Conservation (phyloP, 2,797 vertebrate genomes). For the Microchirus variegatus region DNA sequence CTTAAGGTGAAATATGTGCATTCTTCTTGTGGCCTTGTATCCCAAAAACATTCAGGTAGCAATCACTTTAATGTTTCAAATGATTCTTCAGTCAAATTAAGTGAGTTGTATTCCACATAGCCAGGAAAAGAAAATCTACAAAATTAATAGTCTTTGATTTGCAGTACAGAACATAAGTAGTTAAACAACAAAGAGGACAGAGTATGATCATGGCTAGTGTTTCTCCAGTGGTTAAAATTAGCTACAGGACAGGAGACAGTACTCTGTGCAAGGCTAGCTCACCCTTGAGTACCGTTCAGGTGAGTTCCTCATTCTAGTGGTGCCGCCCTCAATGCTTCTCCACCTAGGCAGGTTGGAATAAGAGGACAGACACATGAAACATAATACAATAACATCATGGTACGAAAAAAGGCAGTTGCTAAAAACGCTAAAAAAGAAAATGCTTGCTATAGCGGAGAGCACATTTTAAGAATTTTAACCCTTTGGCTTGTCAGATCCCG, state of each 20-base stretch:
- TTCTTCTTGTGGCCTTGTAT: neutral
- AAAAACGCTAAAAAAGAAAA: constrained; percentile 42
- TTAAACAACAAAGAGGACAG: constrained; percentile 30
- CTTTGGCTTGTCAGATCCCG: constrained; percentile 63
- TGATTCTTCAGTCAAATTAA: constrained; percentile 38
- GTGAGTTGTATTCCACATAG: constrained; percentile 28
- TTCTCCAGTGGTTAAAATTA: constrained; percentile 66
- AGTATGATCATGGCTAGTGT: constrained; percentile 46
- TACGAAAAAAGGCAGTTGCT: constrained; percentile 65
- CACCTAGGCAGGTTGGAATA: constrained; percentile 87
- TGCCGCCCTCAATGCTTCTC: constrained; percentile 80
- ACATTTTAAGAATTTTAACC: constrained; percentile 65
- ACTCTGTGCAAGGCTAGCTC: constrained; percentile 85
- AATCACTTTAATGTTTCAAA: constrained; percentile 14
- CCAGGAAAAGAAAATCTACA: constrained; percentile 17
- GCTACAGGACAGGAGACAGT: constrained; percentile 81
- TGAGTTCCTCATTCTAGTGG: constrained; percentile 84
- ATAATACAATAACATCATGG: constrained; percentile 71
- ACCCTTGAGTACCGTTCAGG: constrained; percentile 86
- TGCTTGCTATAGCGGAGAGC: constrained; percentile 30
- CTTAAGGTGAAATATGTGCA: constrained; percentile 1
- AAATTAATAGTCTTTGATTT: constrained; percentile 27
- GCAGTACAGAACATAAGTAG: constrained; percentile 35
- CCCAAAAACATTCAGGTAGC: constrained; percentile 3
- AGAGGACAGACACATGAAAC: constrained; percentile 86